Evolutionary conservation across 2,888 invertebrate genomes (phyloP).

Genomic region (Drosophila anomalipes): DNA sequence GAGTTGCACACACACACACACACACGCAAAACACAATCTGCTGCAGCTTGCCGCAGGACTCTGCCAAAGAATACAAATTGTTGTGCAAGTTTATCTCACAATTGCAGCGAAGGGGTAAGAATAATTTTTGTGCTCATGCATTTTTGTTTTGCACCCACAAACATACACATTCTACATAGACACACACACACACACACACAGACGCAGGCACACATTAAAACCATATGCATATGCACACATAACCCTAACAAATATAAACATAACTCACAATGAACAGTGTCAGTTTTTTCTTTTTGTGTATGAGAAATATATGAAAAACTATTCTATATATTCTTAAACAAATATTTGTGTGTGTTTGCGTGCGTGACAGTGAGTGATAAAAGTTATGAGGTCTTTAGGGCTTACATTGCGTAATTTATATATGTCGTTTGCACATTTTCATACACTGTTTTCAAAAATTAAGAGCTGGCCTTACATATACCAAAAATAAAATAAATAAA

Average conservation of each 20-base stretch:
- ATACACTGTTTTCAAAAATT: neutral
- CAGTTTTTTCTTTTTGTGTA: slow-evolving; percentile 6
- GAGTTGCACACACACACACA: slow-evolving; percentile 6
- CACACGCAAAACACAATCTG: slow-evolving; percentile 4
- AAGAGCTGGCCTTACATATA: neutral
- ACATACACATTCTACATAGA: neutral
- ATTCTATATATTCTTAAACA: neutral
- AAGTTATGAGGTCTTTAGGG: slow-evolving; percentile 66
- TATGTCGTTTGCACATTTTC: slow-evolving; percentile 2
- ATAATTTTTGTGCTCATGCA: slow-evolving; percentile 31
- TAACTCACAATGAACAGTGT: slow-evolving; percentile 43
- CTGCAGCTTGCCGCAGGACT: slow-evolving; percentile 52
- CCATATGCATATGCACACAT: neutral
- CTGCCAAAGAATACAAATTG: slow-evolving; percentile 55
- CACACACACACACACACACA: neutral
- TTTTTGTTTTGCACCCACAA: slow-evolving; percentile 25
- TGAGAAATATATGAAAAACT: slow-evolving; percentile 40
- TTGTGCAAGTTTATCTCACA: slow-evolving; percentile 52
- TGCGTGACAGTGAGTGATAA: slow-evolving; percentile 72
- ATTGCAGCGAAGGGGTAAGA: slow-evolving; percentile 44
- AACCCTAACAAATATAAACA: slow-evolving; percentile 6
- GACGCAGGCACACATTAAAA: neutral
- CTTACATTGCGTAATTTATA: slow-evolving; percentile 33
- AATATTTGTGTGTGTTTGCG: slow-evolving; percentile 16
- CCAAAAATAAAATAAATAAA: neutral